Percentiles rank a stretch among this genome's conserved stretches.
These are phyloP conservation scores for Lithodes maja DNA, from an alignment of 2,888 invertebrate genomes.

Conservation along the genomic window DNA sequence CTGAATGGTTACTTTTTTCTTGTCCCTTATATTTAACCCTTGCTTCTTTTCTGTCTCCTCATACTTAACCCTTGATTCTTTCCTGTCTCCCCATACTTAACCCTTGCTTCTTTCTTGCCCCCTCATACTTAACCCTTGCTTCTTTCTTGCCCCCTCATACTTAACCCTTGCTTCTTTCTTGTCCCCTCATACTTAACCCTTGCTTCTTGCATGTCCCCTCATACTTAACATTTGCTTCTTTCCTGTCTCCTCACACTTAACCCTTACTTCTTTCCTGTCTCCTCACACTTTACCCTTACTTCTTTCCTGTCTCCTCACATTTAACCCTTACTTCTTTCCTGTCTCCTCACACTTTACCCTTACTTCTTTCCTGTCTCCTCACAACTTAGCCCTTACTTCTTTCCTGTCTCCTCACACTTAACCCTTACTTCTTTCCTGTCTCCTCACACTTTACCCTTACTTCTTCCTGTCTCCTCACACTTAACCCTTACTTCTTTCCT, in stretches of 20 bases:
- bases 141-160: background rate
- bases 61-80: background rate
- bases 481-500: background rate
- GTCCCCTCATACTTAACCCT: background rate
- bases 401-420: background rate
- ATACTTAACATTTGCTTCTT: too few relatives aligned
- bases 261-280: background rate
- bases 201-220: background rate
- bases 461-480: background rate
- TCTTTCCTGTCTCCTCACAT: background rate
- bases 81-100: background rate
- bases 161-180: background rate
- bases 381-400: background rate
- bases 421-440: background rate
- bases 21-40: background rate
- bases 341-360: background rate
- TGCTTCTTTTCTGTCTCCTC: background rate
- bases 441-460: background rate
- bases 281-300: background rate
- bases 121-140: background rate
- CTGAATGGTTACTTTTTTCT: background rate
- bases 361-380: background rate
- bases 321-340: background rate
- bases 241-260: background rate
- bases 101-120: background rate